Percentiles rank a stretch among this genome's conserved stretches.
Conservation (phyloP, 2,797 vertebrate species). For the Phrynocephalus forsythii region DNA sequence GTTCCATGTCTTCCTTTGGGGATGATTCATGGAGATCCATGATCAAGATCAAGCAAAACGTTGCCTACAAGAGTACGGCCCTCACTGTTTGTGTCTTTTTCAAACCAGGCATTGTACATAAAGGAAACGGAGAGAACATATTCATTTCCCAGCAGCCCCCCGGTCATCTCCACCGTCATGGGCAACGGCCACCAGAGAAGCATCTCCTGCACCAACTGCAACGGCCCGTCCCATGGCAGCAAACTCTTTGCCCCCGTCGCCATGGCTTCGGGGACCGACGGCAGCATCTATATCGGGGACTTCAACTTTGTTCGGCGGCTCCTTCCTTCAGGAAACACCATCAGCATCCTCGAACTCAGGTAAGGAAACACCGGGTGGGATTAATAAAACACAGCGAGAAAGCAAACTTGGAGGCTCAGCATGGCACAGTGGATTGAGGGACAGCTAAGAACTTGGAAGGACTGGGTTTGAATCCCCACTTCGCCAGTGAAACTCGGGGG, state of each 20-base stretch:
- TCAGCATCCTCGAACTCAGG: slow-evolving; percentile 94
- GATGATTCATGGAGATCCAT: neutral
- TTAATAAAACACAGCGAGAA: neutral
- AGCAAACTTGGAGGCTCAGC: neutral
- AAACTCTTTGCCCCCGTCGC: slow-evolving; percentile 97
- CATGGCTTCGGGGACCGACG: slow-evolving; percentile 91
- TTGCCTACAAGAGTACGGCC: neutral
- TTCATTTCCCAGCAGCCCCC: slow-evolving; percentile 96
- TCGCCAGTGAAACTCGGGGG: too few relatives aligned
- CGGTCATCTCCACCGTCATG: slow-evolving; percentile 92
- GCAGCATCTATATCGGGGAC: slow-evolving; percentile 94
- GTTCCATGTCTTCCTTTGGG: neutral
- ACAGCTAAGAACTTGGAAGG: too few relatives aligned
- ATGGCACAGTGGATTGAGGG: too few relatives aligned
- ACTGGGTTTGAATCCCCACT: too few relatives aligned
- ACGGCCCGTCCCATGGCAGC: slow-evolving; percentile 87
- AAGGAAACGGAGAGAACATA: slow-evolving; percentile 95
- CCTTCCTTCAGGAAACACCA: slow-evolving; percentile 90
- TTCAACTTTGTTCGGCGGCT: slow-evolving; percentile 96
- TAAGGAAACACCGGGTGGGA: slow-evolving; percentile 69
- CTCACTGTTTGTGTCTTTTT: slow-evolving; percentile 14
- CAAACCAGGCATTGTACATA: slow-evolving; percentile 91
- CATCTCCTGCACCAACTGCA: slow-evolving; percentile 92
- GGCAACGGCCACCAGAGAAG: slow-evolving; percentile 94
- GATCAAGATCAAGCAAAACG: neutral